Percentiles rank a stretch among this genome's conserved stretches.
Conservation (phyloP, 2,797 vertebrate genomes). For the Sebastes hopkinsi region DNA sequence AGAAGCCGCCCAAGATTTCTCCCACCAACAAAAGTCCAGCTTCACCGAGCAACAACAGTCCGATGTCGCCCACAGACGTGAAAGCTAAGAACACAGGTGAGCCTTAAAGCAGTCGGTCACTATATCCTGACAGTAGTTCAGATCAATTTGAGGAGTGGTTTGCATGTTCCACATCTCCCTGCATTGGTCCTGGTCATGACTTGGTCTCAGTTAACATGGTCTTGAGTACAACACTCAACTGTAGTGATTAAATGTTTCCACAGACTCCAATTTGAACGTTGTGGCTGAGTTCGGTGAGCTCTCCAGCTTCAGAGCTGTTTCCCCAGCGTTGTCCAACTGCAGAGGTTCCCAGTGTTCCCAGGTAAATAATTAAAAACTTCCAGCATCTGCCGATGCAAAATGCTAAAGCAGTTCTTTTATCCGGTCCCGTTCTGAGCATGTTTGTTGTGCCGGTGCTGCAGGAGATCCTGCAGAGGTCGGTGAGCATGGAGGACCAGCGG, state of each 20-base stretch:
- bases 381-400: accelerated
- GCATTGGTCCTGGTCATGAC: not conserved
- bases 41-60: conserved; percentile 49
- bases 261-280: conserved; percentile 77
- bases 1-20: conserved; percentile 73
- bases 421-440: not conserved
- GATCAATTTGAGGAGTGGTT: too few species aligned
- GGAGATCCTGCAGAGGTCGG: conserved; percentile 76
- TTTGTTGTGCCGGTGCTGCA: conserved; percentile 32
- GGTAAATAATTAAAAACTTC: conserved; percentile 45
- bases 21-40: conserved; percentile 27
- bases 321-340: conserved; percentile 68
- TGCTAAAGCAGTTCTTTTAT: not conserved
- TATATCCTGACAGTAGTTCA: too few species aligned
- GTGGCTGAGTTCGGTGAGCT: conserved; percentile 58
- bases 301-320: conserved; percentile 68
- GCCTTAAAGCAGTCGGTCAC: too few species aligned
- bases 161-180: too few species aligned
- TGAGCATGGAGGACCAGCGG: conserved; percentile 77
- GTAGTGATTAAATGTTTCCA: conserved; percentile 8
- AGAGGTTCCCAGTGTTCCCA: conserved; percentile 78
- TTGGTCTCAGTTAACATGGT: not conserved
- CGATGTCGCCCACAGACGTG: conserved; percentile 47
- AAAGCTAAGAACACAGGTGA: conserved; percentile 87
- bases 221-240: too few species aligned